Conservation (phyloP, 1,140 invertebrate species). For the Neotoxoptera formosana region DNA sequence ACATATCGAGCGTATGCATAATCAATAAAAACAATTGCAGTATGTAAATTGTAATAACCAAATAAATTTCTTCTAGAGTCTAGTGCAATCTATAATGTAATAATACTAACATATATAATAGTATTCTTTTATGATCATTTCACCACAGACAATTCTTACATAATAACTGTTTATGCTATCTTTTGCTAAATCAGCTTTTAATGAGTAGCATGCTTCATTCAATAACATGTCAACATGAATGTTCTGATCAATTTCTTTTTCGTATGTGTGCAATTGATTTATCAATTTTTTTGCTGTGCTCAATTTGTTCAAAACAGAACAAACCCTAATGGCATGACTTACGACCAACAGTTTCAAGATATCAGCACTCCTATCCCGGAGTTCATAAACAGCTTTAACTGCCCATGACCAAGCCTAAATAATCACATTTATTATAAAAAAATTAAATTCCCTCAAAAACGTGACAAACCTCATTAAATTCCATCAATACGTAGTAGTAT, state of each 20-base stretch:
- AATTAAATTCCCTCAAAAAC: neutral
- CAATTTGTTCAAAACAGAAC: slow-evolving; percentile 40
- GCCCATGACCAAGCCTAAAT: slow-evolving; percentile 42
- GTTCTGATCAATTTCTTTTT: slow-evolving; percentile 29
- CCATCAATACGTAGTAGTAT: slow-evolving; percentile 48
- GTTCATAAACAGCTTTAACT: slow-evolving; percentile 45
- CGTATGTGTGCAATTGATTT: slow-evolving; percentile 24
- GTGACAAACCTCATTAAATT: slow-evolving; percentile 15
- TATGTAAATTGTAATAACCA: slow-evolving; percentile 83
- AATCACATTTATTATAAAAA: neutral
- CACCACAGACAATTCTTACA: slow-evolving; percentile 7
- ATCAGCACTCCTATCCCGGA: neutral
- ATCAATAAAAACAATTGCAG: slow-evolving; percentile 88
- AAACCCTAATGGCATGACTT: slow-evolving; percentile 30
- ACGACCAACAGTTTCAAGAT: neutral
- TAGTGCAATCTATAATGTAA: slow-evolving; percentile 73
- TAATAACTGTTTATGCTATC: slow-evolving; percentile 50
- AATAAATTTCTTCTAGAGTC: slow-evolving; percentile 79
- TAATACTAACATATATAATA: neutral
- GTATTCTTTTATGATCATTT: neutral
- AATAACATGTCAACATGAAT: slow-evolving; percentile 44
- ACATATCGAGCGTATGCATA: slow-evolving; percentile 91
- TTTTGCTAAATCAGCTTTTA: slow-evolving; percentile 52
- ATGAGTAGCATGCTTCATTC: slow-evolving; percentile 37
- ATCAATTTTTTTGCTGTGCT: slow-evolving; percentile 39